Evolutionary conservation across 1,140 invertebrate genomes (phyloP).

Genomic region (Ericerus pela): DNA sequence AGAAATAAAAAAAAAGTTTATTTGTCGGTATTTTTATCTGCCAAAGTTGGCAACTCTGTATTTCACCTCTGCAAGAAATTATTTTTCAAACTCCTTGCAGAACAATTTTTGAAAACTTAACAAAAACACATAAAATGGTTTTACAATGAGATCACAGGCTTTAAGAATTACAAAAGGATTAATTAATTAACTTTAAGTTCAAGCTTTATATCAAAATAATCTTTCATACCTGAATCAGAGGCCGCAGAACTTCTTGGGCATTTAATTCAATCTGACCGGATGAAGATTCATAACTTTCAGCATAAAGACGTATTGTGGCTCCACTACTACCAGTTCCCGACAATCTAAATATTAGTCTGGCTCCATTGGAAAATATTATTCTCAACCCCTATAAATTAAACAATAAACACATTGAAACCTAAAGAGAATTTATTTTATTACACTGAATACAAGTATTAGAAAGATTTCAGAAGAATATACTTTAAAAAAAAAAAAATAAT

Average conservation of each 20-base stretch:
- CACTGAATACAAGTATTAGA: too few species aligned
- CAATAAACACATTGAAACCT: neutral
- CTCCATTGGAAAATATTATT: conserved; percentile 85
- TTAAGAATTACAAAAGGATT: neutral
- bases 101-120: neutral
- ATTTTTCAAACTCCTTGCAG: neutral
- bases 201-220: neutral
- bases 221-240: conserved; percentile 52
- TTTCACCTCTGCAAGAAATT: neutral
- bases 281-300: conserved; percentile 72
- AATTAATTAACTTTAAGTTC: neutral
- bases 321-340: conserved; percentile 96
- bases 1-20: conserved; percentile 2
- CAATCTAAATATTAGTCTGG: conserved; percentile 79
- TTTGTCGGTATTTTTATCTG: too few species aligned
- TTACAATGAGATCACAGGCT: neutral
- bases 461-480: too few species aligned
- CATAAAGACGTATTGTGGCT: conserved; percentile 88
- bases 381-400: conserved; percentile 60
- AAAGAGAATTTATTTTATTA: too few species aligned
- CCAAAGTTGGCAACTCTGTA: too few species aligned
- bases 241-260: conserved; percentile 70
- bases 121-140: neutral
- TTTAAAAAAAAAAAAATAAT: too few species aligned
- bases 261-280: conserved; percentile 44